Conservation (phyloP, 2,888 invertebrate species). For the Alsophila aescularia region DNA sequence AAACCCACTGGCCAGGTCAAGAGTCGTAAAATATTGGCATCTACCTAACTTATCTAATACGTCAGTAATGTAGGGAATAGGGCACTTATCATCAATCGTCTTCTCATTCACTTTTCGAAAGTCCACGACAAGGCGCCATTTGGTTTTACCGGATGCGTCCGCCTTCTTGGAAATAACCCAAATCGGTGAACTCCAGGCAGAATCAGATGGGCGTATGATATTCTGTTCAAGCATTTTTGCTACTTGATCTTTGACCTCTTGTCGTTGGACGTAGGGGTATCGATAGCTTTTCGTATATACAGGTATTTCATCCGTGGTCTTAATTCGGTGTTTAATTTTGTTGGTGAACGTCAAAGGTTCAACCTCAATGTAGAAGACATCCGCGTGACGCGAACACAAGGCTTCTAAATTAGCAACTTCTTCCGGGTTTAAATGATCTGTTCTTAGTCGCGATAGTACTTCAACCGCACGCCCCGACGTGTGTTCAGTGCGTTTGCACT, state of each 20-base stretch:
- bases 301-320: slow-evolving; percentile 23
- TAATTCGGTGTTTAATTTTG: no score
- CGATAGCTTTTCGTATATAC: slow-evolving; percentile 25
- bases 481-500: slow-evolving; percentile 29
- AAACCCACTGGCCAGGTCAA: no score
- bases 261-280: slow-evolving; percentile 19
- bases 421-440: slow-evolving; percentile 44
- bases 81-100: slow-evolving; percentile 17
- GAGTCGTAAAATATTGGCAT: no score
- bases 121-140: slow-evolving; percentile 19
- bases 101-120: slow-evolving; percentile 17
- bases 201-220: no score
- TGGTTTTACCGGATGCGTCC: slow-evolving; percentile 5
- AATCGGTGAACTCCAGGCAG: slow-evolving; percentile 11
- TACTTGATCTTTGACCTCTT: slow-evolving; percentile 25
- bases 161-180: slow-evolving; percentile 7
- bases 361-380: slow-evolving; percentile 36
- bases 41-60: no score
- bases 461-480: slow-evolving; percentile 21
- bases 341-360: slow-evolving; percentile 27
- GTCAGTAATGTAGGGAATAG: slow-evolving; percentile 3
- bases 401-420: slow-evolving; percentile 33
- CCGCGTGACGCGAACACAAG: slow-evolving; percentile 32
- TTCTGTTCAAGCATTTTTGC: slow-evolving; percentile 20
- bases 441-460: slow-evolving; percentile 41